These are phyloP conservation scores for Antigone vipio DNA, from an alignment of 2,113 vertebrate species.

Conservation along the genomic window DNA sequence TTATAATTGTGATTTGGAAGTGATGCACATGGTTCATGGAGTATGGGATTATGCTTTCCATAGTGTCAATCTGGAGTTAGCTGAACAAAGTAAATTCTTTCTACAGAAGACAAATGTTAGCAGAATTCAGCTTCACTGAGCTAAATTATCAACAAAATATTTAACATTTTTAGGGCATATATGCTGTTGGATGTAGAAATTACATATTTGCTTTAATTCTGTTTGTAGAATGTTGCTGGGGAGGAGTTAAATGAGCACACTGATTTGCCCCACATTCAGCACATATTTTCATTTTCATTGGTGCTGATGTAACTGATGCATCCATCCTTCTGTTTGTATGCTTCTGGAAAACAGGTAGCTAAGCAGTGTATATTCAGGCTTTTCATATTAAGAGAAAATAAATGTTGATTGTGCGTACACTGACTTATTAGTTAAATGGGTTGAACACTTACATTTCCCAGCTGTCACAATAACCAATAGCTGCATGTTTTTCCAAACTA, in stretches of 20 bases:
- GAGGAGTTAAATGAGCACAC: neutral
- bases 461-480: neutral
- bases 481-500: neutral
- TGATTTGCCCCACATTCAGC: neutral
- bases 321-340: neutral
- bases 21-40: neutral
- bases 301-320: neutral
- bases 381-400: conserved; percentile 17
- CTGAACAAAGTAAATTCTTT: neutral
- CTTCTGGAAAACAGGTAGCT: neutral
- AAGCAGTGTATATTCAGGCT: neutral
- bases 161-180: neutral
- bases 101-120: neutral
- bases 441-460: neutral
- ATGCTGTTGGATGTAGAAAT: neutral
- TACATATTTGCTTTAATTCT: neutral
- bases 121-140: neutral
- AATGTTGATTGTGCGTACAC: neutral
- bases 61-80: neutral
- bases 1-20: neutral
- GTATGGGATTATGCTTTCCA: neutral
- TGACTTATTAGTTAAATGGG: conserved; percentile 19
- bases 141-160: neutral
- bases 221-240: neutral
- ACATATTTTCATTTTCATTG: neutral